These are phyloP conservation scores for Enteromius anoplus DNA, from an alignment of 2,797 vertebrate species.

Conservation along the genomic window DNA sequence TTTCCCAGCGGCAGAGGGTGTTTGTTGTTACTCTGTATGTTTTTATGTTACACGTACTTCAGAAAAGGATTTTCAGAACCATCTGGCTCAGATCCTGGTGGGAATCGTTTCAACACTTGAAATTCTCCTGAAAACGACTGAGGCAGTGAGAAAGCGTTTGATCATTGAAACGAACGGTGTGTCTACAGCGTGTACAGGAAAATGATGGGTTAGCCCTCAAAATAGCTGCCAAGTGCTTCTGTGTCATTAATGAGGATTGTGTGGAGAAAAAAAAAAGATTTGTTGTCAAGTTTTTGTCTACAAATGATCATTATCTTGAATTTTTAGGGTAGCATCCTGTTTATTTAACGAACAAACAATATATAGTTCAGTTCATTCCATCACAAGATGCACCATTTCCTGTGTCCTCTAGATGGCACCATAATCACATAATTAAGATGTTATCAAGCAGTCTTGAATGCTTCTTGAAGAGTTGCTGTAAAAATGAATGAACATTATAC, in stretches of 20 bases:
- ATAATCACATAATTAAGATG: not conserved
- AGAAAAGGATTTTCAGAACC: constrained; percentile 22
- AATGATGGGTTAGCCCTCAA: constrained; percentile 2
- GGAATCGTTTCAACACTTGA: constrained; percentile 19
- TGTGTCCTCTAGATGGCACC: constrained; percentile 39
- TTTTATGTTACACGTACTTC: not conserved
- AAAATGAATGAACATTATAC: not conserved
- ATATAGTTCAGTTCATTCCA: not conserved
- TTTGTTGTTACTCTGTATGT: not conserved
- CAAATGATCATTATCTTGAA: not conserved
- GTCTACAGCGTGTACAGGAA: not conserved
- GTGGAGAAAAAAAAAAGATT: not conserved
- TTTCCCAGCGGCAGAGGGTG: not conserved
- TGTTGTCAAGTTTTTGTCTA: not conserved
- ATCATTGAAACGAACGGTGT: constrained; percentile 5
- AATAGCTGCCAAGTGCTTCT: not conserved
- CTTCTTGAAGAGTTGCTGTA: not conserved
- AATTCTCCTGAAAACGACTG: not conserved
- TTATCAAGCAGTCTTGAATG: not conserved
- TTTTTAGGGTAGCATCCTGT: not conserved
- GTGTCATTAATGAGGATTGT: not conserved
- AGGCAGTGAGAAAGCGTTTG: not conserved
- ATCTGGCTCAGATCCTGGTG: constrained; percentile 10
- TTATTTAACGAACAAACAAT: not conserved
- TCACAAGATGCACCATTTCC: not conserved